Percentiles rank a stretch among this genome's conserved stretches.
phyloP scores from a whole-genome alignment of 2,797 vertebrate genomes.

The Leptodactylus fallax region DNA sequence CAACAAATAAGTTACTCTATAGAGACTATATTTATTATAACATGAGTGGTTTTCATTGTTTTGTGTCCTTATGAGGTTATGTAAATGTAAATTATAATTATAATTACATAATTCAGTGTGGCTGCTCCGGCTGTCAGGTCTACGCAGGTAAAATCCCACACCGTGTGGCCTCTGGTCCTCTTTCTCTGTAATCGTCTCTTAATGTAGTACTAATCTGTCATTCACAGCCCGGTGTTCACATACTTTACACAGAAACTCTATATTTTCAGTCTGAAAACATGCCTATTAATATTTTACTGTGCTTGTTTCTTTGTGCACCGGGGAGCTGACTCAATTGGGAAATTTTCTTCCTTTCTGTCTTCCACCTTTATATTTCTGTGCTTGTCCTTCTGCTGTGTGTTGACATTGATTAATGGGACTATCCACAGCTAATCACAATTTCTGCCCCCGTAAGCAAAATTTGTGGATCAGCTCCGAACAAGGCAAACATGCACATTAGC shows the following conservation, averaged over 20 bases:
- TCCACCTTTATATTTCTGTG: not conserved
- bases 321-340: slow-evolving; percentile 19
- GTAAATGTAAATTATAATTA: slow-evolving; percentile 30
- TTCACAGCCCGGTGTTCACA: slow-evolving; percentile 7
- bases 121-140: slow-evolving; percentile 1
- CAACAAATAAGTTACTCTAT: not conserved
- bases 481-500: slow-evolving; percentile 45
- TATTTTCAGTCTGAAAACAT: not conserved
- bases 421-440: slow-evolving; percentile 50
- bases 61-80: not conserved
- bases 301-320: slow-evolving; percentile 30
- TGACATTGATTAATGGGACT: slow-evolving; percentile 64
- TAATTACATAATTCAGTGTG: slow-evolving; percentile 49
- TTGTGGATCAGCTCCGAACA: slow-evolving; percentile 35
- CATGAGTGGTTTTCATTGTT: not conserved
- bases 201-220: slow-evolving; percentile 40
- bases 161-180: not conserved
- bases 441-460: slow-evolving; percentile 49
- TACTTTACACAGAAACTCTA: slow-evolving; percentile 29
- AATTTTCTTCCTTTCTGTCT: not conserved
- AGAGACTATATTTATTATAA: not conserved
- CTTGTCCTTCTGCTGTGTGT: slow-evolving; percentile 58
- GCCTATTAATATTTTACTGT: not conserved
- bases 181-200: slow-evolving; percentile 34
- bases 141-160: slow-evolving; percentile 21